Percentiles rank a stretch among this genome's conserved stretches.
Conservation (phyloP, 1,140 invertebrate genomes). For the Battus philenor region DNA sequence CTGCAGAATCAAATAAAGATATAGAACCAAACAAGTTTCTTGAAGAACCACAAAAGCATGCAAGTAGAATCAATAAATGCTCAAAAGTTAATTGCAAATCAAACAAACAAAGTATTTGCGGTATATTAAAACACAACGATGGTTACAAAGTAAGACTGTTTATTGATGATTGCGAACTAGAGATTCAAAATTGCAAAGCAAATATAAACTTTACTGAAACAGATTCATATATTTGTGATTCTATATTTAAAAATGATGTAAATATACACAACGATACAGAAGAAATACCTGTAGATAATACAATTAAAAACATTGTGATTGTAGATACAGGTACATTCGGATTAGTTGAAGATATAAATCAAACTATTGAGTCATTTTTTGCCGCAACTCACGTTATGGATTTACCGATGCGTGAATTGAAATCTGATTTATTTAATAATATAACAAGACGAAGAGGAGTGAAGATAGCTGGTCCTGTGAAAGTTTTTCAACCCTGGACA, state of each 20-base stretch:
- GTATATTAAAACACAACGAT: conserved; percentile 33
- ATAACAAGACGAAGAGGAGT: conserved; percentile 35
- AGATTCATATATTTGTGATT: conserved; percentile 41
- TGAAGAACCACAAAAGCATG: background rate
- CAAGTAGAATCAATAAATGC: conserved; percentile 2
- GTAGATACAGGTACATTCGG: conserved; percentile 35
- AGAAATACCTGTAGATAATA: background rate
- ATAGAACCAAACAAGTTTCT: conserved; percentile 5
- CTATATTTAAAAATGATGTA: conserved; percentile 6
- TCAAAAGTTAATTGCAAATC: background rate
- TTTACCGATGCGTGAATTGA: conserved; percentile 42
- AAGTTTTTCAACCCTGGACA: conserved; percentile 45
- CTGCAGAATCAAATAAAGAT: conserved; percentile 3
- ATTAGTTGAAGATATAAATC: conserved; percentile 35
- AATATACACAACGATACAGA: background rate
- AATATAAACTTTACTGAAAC: conserved; percentile 29
- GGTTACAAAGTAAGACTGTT: conserved; percentile 46
- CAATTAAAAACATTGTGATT: conserved; percentile 35
- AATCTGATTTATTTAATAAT: conserved; percentile 17
- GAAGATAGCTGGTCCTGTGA: conserved; percentile 37
- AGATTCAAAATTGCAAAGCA: conserved; percentile 37
- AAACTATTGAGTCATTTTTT: conserved; percentile 52
- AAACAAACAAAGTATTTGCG: conserved; percentile 27
- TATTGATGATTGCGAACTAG: conserved; percentile 35
- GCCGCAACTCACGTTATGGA: conserved; percentile 46